phyloP scores from a whole-genome alignment of 2,797 vertebrate species.

The Bradypodion ventrale region DNA sequence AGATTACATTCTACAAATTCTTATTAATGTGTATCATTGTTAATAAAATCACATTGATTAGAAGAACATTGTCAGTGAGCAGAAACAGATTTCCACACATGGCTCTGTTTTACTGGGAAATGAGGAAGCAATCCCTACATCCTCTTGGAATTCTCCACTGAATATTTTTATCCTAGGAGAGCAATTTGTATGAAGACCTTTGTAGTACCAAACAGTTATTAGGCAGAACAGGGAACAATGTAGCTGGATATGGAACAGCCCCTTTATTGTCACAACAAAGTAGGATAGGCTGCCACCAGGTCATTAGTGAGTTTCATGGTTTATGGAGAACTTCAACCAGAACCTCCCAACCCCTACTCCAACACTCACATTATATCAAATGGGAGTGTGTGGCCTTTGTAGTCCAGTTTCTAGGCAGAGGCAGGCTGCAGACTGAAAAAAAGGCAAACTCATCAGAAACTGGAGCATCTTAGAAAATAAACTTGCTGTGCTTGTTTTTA shows the following conservation, averaged over 20 bases:
- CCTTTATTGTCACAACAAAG: not conserved
- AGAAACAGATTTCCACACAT: not conserved
- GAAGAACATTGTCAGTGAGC: not conserved
- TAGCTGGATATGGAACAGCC: not conserved
- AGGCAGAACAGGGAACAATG: not conserved
- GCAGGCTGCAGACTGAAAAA: not conserved
- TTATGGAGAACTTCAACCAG: not conserved
- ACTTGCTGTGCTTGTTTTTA: conserved; percentile 68
- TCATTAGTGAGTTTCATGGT: not conserved
- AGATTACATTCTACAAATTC: not conserved
- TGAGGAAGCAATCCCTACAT: not conserved
- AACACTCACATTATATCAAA: not conserved
- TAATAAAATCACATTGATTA: not conserved
- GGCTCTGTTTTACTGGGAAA: not conserved
- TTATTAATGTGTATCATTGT: not conserved
- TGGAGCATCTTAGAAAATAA: conserved; percentile 35
- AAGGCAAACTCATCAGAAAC: not conserved
- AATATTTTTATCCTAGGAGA: not conserved
- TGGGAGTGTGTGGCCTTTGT: not conserved
- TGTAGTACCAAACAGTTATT: not conserved
- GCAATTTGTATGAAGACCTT: not conserved
- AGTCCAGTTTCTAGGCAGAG: conserved; percentile 11
- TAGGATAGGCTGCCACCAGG: not conserved
- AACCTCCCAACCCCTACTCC: not conserved
- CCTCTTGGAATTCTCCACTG: not conserved